A percentile compares a stretch with the other conserved stretches of the same genome.
Conservation (phyloP, 2,113 vertebrate species). For the Petrocephalus zakoni region DNA sequence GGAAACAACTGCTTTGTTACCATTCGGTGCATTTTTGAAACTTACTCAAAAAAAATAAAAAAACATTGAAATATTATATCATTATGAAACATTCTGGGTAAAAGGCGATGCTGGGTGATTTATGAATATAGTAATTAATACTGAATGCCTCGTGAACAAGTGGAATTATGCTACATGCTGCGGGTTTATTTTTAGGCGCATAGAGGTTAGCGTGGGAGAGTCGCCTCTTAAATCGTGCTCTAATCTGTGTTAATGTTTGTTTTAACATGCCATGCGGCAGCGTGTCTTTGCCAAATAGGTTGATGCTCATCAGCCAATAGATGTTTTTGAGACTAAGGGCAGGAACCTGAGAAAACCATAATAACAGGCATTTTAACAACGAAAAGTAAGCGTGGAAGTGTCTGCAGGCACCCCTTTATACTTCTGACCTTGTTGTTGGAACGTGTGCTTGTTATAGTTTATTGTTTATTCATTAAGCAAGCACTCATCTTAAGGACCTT, state of each 20-base stretch:
- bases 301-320: constrained; percentile 8
- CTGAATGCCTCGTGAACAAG: neutral
- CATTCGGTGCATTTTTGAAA: neutral
- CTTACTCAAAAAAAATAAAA: neutral
- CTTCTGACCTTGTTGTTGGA: neutral
- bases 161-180: neutral
- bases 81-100: neutral
- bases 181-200: constrained; percentile 12
- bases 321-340: neutral
- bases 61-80: neutral
- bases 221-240: neutral
- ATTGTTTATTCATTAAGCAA: neutral
- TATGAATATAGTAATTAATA: neutral
- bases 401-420: neutral
- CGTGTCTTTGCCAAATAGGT: constrained; percentile 17
- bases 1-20: neutral
- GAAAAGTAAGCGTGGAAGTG: neutral
- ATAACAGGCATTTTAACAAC: constrained; percentile 4
- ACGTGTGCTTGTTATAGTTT: neutral
- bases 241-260: constrained; percentile 19
- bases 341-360: neutral
- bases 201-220: constrained; percentile 17
- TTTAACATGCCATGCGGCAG: neutral
- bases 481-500: neutral
- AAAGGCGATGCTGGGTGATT: neutral